Evolutionary conservation across 1,140 invertebrate genomes (phyloP).

Genomic region (Paracyclopina nana): DNA sequence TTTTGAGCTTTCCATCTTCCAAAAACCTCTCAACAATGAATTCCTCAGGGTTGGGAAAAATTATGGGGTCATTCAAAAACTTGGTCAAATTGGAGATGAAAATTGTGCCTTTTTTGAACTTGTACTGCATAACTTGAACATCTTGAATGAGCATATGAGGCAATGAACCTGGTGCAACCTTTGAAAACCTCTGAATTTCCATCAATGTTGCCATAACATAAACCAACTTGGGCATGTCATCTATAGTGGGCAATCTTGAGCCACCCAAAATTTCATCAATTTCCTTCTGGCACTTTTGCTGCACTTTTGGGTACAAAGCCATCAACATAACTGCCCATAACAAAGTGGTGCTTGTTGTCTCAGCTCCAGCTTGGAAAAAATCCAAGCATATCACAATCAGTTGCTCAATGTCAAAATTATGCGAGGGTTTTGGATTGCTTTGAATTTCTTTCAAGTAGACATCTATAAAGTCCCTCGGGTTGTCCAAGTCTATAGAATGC

Average conservation of each 20-base stretch:
- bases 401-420: slow-evolving; percentile 4
- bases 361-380: slow-evolving; percentile 22
- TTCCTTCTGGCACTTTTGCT: slow-evolving; percentile 41
- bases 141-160: no score
- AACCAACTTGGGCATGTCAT: not conserved
- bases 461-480: slow-evolving; percentile 28
- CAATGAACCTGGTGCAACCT: no score
- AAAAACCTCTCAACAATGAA: no score
- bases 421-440: not conserved
- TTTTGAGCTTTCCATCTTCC: no score
- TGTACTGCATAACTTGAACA: no score
- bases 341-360: slow-evolving; percentile 47
- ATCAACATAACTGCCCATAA: slow-evolving; percentile 48
- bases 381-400: slow-evolving; percentile 15
- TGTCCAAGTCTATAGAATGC: slow-evolving; percentile 22
- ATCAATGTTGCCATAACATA: slow-evolving; percentile 6
- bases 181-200: slow-evolving; percentile 17
- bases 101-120: no score
- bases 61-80: no score
- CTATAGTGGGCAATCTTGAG: slow-evolving; percentile 6
- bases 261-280: slow-evolving; percentile 34
- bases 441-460: slow-evolving; percentile 24
- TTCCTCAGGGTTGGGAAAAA: no score
- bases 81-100: no score
- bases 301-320: slow-evolving; percentile 40